Evolutionary conservation across 1,140 invertebrate genomes (phyloP), one percentile per base, ranked within the genome.

Genomic region (Stegodyphus dumicola): DNA sequence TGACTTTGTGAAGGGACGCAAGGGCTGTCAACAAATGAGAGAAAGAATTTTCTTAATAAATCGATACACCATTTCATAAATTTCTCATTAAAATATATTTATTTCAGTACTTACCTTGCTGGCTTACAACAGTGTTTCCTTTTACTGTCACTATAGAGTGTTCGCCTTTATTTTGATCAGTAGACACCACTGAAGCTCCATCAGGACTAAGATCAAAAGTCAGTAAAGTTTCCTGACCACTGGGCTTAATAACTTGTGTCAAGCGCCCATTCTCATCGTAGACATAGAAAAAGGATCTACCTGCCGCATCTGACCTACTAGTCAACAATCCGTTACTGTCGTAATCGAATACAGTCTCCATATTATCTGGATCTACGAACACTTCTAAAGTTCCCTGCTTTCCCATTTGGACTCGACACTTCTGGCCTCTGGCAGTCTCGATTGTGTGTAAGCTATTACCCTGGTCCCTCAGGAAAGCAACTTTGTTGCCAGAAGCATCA

Each of bases 201-300:
- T 96, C 96, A 6, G 96, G 90, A 89, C 95, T 96, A n/a, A 97
- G 90, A 90, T 97, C 96, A 89, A 97, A 97, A 0, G 94, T 94
- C 0, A 98, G 90, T 71, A 93, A 94, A 65, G 97, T 95, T 2
- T 97, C 94, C 91, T 96, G 94, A 1, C 96, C 97, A 33, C 96
- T 98, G 0, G 97, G 97, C 6, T 96, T 97, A 0, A 98, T 95
- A 3, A 96, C 95, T 7, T 94, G 94, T 5, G 95, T 96, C 1
- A 99, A 91, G 87, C 97, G 93, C 11, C 97, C 97, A 90, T 98
- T 98, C 89, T 96, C 95, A 89, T 99, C 97, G 89, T 99, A 99
- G 89, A 96, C 95, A 90, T 99, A 99, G 2, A 98, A 95, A 89
- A 96, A 98, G 77, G 95, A 96, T 77, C 96, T 92, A 5, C 97